Evolutionary conservation across 2,888 invertebrate species (phyloP).

Genomic region (Scelioninae gen. 2): DNA sequence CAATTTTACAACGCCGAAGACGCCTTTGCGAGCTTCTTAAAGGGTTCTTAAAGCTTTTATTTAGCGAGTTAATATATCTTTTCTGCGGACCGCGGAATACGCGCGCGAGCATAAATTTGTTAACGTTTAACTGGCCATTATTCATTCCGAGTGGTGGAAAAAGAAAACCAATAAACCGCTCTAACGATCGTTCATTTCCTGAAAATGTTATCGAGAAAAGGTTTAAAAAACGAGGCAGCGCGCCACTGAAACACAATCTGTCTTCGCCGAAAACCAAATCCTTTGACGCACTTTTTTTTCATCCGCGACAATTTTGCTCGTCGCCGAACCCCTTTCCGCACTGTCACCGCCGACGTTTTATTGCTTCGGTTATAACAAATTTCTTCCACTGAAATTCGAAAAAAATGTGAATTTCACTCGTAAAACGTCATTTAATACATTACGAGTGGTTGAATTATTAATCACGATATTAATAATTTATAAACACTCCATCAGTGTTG

Average conservation of each 20-base stretch:
- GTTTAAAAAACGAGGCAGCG: constrained; percentile 15
- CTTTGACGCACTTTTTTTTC: too few species aligned
- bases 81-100: constrained; percentile 42
- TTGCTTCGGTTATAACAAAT: too few species aligned
- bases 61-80: constrained; percentile 53
- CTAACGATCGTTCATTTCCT: constrained; percentile 44
- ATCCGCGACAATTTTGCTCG: too few species aligned
- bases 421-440: too few species aligned
- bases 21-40: constrained; percentile 55
- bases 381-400: too few species aligned
- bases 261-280: constrained; percentile 1
- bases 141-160: constrained; percentile 35
- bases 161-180: constrained; percentile 44
- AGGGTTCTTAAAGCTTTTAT: constrained; percentile 52
- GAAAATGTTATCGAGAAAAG: constrained; percentile 36
- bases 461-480: too few species aligned
- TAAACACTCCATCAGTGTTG: too few species aligned
- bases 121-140: constrained; percentile 44
- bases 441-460: too few species aligned
- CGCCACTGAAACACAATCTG: constrained; percentile 9
- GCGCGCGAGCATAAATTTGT: constrained; percentile 50
- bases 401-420: too few species aligned
- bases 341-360: too few species aligned
- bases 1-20: constrained; percentile 58
- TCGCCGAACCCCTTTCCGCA: too few species aligned